phyloP scores from a whole-genome alignment of 37 sponge, comb jelly and placozoan genomes.

The Oopsacas minuta region DNA sequence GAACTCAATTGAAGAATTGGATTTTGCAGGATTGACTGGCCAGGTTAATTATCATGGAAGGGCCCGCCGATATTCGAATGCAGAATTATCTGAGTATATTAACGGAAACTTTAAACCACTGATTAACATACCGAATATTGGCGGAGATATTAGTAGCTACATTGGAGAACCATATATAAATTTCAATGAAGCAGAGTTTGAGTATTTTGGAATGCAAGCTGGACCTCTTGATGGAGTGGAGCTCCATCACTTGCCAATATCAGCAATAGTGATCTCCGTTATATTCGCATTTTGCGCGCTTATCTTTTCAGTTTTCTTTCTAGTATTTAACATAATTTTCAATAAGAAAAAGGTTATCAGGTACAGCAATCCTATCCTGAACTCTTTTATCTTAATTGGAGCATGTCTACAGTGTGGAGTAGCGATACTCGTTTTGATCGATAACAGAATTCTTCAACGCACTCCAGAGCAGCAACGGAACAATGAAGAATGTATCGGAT shows the following conservation, averaged over 20 bases:
- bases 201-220: background rate
- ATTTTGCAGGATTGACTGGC: background rate
- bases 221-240: background rate
- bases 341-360: background rate
- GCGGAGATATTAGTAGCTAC: background rate
- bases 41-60: background rate
- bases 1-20: background rate
- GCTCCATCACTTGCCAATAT: background rate
- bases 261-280: background rate
- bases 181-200: background rate
- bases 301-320: background rate
- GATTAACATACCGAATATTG: background rate
- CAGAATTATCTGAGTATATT: background rate
- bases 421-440: background rate
- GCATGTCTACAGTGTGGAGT: background rate
- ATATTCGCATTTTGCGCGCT: background rate
- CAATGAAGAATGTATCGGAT: background rate
- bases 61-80: background rate
- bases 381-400: background rate
- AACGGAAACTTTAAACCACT: background rate
- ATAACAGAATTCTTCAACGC: background rate
- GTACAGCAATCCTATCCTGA: background rate
- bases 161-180: background rate
- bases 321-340: background rate
- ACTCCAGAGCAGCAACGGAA: background rate